Conservation (phyloP, 2,113 vertebrate genomes). For the Syngnathoides biaculeatus region DNA sequence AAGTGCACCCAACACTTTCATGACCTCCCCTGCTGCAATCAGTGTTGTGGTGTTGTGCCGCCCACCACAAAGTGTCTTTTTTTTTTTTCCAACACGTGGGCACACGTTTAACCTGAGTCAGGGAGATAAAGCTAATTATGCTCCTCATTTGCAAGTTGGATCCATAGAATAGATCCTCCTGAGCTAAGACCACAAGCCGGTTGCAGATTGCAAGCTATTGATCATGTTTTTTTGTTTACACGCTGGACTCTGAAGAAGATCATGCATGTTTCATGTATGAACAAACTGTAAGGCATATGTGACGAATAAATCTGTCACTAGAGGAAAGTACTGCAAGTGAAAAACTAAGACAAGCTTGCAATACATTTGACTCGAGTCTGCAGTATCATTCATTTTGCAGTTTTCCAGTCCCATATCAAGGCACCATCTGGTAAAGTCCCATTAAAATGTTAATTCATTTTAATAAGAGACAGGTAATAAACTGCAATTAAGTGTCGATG, state of each 20-base stretch:
- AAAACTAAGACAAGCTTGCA: slow-evolving; percentile 17
- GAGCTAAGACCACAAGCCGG: slow-evolving; percentile 38
- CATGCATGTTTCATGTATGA: slow-evolving; percentile 16
- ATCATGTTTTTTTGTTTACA: slow-evolving; percentile 45
- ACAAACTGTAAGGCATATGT: slow-evolving; percentile 13
- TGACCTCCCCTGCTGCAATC: slow-evolving; percentile 45
- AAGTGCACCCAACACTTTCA: slow-evolving; percentile 49
- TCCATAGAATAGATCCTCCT: slow-evolving; percentile 63
- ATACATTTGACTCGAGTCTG: slow-evolving; percentile 12
- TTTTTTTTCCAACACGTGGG: slow-evolving; percentile 15
- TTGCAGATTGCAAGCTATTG: slow-evolving; percentile 39
- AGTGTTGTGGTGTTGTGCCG: slow-evolving; percentile 39
- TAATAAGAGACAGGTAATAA: slow-evolving; percentile 84
- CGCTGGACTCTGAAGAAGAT: slow-evolving; percentile 8
- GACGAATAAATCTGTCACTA: slow-evolving; percentile 3
- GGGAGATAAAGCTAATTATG: slow-evolving; percentile 73
- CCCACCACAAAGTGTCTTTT: slow-evolving; percentile 40
- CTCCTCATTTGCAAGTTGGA: slow-evolving; percentile 70
- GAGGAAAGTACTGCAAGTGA: slow-evolving; percentile 19
- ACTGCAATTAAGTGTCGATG: slow-evolving; percentile 79
- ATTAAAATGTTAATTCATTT: slow-evolving; percentile 84
- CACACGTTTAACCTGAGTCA: slow-evolving; percentile 47
- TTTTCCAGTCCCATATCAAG: slow-evolving; percentile 62
- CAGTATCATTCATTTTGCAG: slow-evolving; percentile 42
- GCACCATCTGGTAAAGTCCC: slow-evolving; percentile 74